phyloP scores from a whole-genome alignment of 1,140 invertebrate species.

The Himalopsyche phryganea region DNA sequence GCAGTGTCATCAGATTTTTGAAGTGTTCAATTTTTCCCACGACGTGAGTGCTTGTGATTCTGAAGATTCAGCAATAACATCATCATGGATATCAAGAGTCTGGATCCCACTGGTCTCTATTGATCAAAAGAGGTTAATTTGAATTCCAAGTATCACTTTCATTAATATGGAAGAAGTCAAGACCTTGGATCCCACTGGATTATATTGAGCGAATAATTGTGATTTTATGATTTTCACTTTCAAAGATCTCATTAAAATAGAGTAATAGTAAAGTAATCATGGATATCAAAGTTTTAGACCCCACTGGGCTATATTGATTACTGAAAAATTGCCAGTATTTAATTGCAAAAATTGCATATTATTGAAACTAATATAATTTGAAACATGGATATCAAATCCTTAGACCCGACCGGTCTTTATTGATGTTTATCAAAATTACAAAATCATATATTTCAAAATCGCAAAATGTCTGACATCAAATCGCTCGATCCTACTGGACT shows the following conservation, averaged over 20 bases:
- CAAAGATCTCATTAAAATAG: background rate
- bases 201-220: background rate
- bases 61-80: background rate
- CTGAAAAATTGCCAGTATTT: background rate
- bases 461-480: background rate
- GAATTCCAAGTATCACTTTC: too few relatives aligned
- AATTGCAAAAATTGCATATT: background rate
- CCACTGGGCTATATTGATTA: background rate
- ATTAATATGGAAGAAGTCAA: background rate
- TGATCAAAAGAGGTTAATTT: background rate
- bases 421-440: background rate
- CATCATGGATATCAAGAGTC: background rate
- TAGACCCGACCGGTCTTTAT: slow-evolving; percentile 2
- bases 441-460: background rate
- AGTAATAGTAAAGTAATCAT: background rate
- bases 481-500: slow-evolving; percentile 1
- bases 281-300: slow-evolving; percentile 1
- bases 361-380: background rate
- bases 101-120: slow-evolving; percentile 4
- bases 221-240: too few relatives aligned
- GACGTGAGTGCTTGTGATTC: background rate
- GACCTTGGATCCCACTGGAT: background rate
- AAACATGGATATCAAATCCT: background rate
- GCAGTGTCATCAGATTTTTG: background rate
- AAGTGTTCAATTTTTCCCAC: background rate